phyloP scores from a whole-genome alignment of 2,113 vertebrate genomes.

The Hucho hucho region DNA sequence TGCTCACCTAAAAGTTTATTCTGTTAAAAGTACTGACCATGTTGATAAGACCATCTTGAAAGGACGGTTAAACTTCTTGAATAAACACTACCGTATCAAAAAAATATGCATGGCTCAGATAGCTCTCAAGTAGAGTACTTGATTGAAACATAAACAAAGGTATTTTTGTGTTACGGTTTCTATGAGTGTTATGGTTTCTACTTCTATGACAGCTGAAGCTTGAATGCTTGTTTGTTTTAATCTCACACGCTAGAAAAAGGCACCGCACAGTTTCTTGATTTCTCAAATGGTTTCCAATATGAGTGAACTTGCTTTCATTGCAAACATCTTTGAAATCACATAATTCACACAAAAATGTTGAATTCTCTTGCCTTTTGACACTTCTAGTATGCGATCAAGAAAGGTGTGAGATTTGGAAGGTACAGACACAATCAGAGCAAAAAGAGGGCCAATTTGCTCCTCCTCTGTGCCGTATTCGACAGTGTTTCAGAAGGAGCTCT shows the following conservation, averaged over 20 bases:
- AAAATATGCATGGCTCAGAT: constrained; percentile 24
- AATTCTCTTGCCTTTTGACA: constrained; percentile 7
- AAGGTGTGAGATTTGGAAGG: constrained; percentile 2
- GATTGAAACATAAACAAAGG: constrained; percentile 30
- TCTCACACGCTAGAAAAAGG: constrained; percentile 12
- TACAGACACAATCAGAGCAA: not conserved
- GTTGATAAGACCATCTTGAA: constrained; percentile 17
- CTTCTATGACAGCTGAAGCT: constrained; percentile 24
- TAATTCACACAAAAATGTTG: constrained; percentile 21
- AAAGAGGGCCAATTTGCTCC: constrained; percentile 1
- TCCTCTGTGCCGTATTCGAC: not conserved
- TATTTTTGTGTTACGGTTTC: constrained; percentile 14
- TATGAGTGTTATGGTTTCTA: constrained; percentile 12
- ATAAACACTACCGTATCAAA: constrained; percentile 5
- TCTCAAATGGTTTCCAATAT: constrained; percentile 21
- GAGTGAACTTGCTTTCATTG: constrained; percentile 7
- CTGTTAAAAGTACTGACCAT: constrained; percentile 38
- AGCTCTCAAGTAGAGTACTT: constrained; percentile 24
- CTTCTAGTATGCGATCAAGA: not conserved
- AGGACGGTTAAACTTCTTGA: constrained; percentile 1
- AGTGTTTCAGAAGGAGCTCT: constrained; percentile 10
- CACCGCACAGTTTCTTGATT: constrained; percentile 18
- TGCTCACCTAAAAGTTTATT: constrained; percentile 13
- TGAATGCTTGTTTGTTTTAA: constrained; percentile 30
- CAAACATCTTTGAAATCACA: constrained; percentile 25